Evolutionary conservation across 2,797 vertebrate species (phyloP), one percentile per base, ranked within the genome.

Genomic region (Tiaroga cobitis): DNA sequence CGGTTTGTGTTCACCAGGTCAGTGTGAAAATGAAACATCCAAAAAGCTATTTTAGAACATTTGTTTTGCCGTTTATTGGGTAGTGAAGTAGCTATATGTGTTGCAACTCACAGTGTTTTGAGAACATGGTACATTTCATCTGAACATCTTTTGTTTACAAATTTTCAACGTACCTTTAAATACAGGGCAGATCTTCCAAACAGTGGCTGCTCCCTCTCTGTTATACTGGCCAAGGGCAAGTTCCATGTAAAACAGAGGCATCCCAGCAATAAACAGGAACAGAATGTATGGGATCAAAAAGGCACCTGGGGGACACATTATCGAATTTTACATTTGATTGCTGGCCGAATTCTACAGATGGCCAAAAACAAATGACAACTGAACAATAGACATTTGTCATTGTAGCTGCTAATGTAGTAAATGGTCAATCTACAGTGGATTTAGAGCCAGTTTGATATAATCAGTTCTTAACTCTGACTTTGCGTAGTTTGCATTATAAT

Each of bases 211-310:
- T n/a, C 98, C 98, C 93, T 99, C 95, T 91, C 98, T 94, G 93
- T 99, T 99, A 91, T 97, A 99, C 90, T 99, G 98, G 88, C 98
- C 98, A 92, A 99, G 93, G 59, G 98, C 98, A 88, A 99, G 94
- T 92, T 99, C 98, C 98, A 99, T 99, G 91, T 99, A 99, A 94
- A 99, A 99, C 82, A 99, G 92, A 10, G 98, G 98, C 98, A 99
- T 99, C 89, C 98, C 98, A 78, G 98, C 98, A 81, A 99, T 99
- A 89, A 99, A 95, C 93, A 99, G 92, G 93, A 99, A 99, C 75
- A 98, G 95, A 68, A 96, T 95, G 88, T 99, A 99, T 1, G 98
- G 98, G 91, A 99, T 99, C 93, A 99, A 95, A 93, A 99, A 99
- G 93, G 98, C 98, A 92, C 98, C 98, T 98, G 92, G 21, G 91